Percentiles rank a stretch among this genome's conserved stretches.
phyloP scores from a whole-genome alignment of 35 echinoderm and acorn worm genomes.

The Ptychodera flava region DNA sequence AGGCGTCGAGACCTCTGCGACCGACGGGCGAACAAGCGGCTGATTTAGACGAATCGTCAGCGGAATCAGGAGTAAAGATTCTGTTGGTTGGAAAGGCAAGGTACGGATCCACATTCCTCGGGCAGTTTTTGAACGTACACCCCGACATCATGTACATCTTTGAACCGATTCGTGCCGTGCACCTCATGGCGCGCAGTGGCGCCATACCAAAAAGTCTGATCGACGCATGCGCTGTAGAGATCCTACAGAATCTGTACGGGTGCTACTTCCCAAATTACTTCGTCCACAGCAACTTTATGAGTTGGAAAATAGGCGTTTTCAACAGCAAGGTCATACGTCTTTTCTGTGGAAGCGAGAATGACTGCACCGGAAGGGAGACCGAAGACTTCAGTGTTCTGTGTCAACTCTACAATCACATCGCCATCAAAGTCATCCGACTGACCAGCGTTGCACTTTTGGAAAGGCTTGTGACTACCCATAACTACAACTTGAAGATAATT shows the following conservation, averaged over 20 bases:
- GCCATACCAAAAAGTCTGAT: neutral
- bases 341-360: neutral
- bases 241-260: neutral
- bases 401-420: neutral
- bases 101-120: conserved; percentile 24
- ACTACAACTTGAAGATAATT: conserved; percentile 14
- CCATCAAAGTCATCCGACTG: neutral
- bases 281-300: neutral
- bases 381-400: neutral
- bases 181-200: neutral
- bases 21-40: too few species aligned
- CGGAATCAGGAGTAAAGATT: neutral
- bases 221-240: neutral
- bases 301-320: neutral
- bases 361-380: neutral
- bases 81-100: neutral
- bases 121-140: conserved; percentile 23
- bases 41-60: too few species aligned
- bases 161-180: neutral
- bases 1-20: too few species aligned
- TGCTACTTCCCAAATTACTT: neutral
- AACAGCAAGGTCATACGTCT: neutral
- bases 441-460: neutral
- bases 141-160: conserved; percentile 19
- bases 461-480: neutral